Evolutionary conservation across 1,140 invertebrate species (phyloP), one percentile per base, ranked within the genome.

Genomic region (Acarapis woodi): DNA sequence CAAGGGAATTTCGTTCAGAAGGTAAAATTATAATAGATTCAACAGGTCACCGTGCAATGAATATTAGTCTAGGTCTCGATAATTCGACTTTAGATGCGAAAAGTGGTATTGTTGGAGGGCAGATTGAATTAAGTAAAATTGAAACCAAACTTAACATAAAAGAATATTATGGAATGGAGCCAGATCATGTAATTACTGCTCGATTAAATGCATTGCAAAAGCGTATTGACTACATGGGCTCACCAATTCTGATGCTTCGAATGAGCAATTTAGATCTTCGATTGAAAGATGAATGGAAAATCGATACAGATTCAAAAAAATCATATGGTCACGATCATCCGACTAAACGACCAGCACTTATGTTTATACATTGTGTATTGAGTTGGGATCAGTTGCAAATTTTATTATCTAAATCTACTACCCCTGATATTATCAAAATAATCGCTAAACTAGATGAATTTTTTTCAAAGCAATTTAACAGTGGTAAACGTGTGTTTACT

Each of bases 391-490:
- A 88, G 53, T 62, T 88, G 10, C 85, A 96, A 59, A 65, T 93
- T 18, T 73, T 93, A 65, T 90, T 96, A 47, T 83, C 76, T 12
- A 76, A 85, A 54, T 88, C 82, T 19, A 93, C 87, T 0, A 93
- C 83, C 0, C 79, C 83, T 0, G 87, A 96, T 59, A 58, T 94
- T 16, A 59, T 93, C 2, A 93, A 93, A 59, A 90, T 94, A 75
- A 80, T 77, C 50, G 71, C 77, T 37, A 90, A 90, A 54, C 60
- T 93, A 6, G 83, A 93, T 48, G 85, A 94, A 59, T 96, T 93
- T 58, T 93, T 93, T 53, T 73, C 73, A 32, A 78, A 88, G 51
- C 79, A 87, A 56, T 85, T 87, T 52, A 82, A 83, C 49, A 82
- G 75, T 40, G 79, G 75, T 46, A 82, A 82, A 54, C 62, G 77